Percentiles rank a stretch among this genome's conserved stretches.
Evolutionary conservation across 2,888 invertebrate species (phyloP).

Genomic region (Digitonthophagus gazella): DNA sequence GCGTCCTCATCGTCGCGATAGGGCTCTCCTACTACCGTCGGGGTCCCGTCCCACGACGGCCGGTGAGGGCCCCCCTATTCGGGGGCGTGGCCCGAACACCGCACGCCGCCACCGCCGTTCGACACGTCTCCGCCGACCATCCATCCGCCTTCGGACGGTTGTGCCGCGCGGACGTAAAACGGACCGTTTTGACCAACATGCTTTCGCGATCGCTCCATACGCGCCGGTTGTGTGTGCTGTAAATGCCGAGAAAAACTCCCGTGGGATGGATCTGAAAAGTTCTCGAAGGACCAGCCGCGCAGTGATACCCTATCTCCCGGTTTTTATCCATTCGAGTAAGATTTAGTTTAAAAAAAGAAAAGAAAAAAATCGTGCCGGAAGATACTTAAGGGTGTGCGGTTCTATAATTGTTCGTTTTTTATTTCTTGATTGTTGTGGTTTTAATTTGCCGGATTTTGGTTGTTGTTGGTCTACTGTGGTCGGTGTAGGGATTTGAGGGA

Average conservation of each 20-base stretch:
- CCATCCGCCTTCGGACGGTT: background rate
- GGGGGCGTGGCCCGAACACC: background rate
- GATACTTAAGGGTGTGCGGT: no score
- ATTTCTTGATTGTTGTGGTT: background rate
- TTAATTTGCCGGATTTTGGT: background rate
- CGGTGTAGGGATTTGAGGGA: background rate
- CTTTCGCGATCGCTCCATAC: no score
- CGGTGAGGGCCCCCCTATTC: background rate
- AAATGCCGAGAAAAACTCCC: no score
- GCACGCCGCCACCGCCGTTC: background rate
- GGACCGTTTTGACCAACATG: background rate
- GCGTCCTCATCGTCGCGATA: background rate
- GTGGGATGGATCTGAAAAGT: background rate
- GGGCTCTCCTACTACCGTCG: background rate
- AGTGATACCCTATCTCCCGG: conserved; percentile 1
- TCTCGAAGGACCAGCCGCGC: background rate
- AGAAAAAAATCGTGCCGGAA: no score
- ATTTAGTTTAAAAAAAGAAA: background rate
- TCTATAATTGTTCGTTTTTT: no score
- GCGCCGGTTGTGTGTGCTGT: no score
- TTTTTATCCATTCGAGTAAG: background rate
- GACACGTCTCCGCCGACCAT: background rate
- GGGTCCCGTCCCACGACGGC: background rate
- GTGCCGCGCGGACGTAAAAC: background rate
- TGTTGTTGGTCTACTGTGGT: background rate